Conservation (phyloP, 2,888 invertebrate genomes). For the Rhingia campestris region DNA sequence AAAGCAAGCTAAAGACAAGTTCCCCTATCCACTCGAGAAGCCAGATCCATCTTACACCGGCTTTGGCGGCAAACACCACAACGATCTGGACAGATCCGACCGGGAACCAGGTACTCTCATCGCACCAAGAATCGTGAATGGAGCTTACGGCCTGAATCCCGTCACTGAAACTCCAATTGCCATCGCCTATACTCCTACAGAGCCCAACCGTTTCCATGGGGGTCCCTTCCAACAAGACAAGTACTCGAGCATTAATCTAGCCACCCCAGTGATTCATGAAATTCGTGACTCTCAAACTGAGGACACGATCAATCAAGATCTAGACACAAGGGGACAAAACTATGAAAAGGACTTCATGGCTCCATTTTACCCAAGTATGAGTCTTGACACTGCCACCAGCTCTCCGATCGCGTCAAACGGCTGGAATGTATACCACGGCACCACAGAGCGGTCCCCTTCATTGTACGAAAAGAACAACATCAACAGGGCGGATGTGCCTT, state of each 20-base stretch:
- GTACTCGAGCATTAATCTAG: slow-evolving; percentile 83
- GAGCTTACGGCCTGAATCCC: slow-evolving; percentile 78
- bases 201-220: slow-evolving; percentile 80
- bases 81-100: slow-evolving; percentile 81
- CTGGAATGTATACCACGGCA: slow-evolving; percentile 85
- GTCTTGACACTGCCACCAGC: slow-evolving; percentile 84
- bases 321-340: slow-evolving; percentile 81
- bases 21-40: slow-evolving; percentile 86
- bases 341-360: slow-evolving; percentile 86
- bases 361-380: slow-evolving; percentile 87
- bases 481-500: slow-evolving; percentile 79
- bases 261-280: slow-evolving; percentile 83
- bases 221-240: slow-evolving; percentile 75
- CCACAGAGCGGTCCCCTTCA: slow-evolving; percentile 75
- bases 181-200: slow-evolving; percentile 86
- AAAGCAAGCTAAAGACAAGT: slow-evolving; percentile 84
- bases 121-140: slow-evolving; percentile 83
- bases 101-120: slow-evolving; percentile 80
- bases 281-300: slow-evolving; percentile 82
- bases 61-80: slow-evolving; percentile 76
- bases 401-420: slow-evolving; percentile 83
- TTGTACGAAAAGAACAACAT: slow-evolving; percentile 81
- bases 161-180: slow-evolving; percentile 86
- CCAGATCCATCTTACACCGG: slow-evolving; percentile 84
- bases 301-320: slow-evolving; percentile 78